Conservation (phyloP, 2,888 invertebrate species). For the Oxyscelio sp. region DNA sequence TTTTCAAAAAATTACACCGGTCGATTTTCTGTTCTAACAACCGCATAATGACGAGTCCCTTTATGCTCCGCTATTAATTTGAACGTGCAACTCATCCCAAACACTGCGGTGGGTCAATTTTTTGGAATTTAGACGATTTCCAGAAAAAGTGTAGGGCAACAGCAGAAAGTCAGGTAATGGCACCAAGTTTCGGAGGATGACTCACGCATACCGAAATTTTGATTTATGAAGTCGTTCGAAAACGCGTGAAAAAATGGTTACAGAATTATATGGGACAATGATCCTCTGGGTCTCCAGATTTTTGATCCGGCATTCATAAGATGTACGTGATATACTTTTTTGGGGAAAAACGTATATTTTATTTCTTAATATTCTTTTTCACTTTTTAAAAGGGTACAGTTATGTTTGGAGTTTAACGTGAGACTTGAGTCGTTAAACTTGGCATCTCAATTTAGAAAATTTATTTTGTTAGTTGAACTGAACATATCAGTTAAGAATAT, state of each 20-base stretch:
- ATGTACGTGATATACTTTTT: conserved; percentile 9
- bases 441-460: no score
- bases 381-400: not conserved
- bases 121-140: conserved; percentile 45
- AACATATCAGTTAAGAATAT: no score
- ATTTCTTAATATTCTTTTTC: conserved; percentile 1
- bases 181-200: conserved; percentile 33
- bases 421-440: no score
- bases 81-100: conserved; percentile 16
- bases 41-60: conserved; percentile 79
- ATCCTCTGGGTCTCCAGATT: conserved; percentile 15
- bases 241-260: conserved; percentile 47
- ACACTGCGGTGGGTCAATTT: conserved; percentile 54
- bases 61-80: not conserved
- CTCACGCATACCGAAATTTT: conserved; percentile 42
- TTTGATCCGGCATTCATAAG: not conserved
- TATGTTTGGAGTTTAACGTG: no score
- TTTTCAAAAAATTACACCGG: conserved; percentile 78
- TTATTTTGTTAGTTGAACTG: no score
- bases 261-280: conserved; percentile 27
- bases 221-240: conserved; percentile 53
- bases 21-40: conserved; percentile 82
- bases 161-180: conserved; percentile 33
- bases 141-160: conserved; percentile 1
- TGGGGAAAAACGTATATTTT: not conserved